phyloP scores from a whole-genome alignment of 2,797 vertebrate species.

The Microctenopoma steveboyesi region DNA sequence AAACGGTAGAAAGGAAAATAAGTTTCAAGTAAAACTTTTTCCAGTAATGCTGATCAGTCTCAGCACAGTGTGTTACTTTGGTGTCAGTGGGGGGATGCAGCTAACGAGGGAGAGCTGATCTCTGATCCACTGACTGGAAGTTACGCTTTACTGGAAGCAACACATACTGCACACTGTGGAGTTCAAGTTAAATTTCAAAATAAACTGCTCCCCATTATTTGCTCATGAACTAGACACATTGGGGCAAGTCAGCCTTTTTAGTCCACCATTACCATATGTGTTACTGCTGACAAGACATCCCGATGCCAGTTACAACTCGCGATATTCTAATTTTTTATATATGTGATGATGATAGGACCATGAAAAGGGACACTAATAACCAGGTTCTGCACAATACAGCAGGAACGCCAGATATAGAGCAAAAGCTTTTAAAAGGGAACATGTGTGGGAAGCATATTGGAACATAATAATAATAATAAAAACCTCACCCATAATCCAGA shows the following conservation, averaged over 20 bases:
- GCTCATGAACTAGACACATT: neutral
- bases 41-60: neutral
- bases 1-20: too few species aligned
- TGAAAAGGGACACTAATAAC: neutral
- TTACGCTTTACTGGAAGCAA: constrained; percentile 24
- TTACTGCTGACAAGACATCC: neutral
- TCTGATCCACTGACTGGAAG: constrained; percentile 28
- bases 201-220: neutral
- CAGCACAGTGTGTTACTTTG: neutral
- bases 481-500: neutral
- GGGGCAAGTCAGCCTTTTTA: neutral
- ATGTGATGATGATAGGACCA: neutral
- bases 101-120: constrained; percentile 6
- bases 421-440: neutral
- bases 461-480: constrained; percentile 3
- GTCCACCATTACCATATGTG: neutral
- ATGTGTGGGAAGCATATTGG: neutral
- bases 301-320: neutral
- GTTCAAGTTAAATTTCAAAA: constrained; percentile 20
- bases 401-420: constrained; percentile 1
- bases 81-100: neutral
- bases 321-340: constrained; percentile 1
- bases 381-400: neutral
- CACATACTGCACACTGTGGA: neutral
- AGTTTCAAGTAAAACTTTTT: neutral